These are phyloP conservation scores for Agonum fuliginosum DNA, from an alignment of 2,888 invertebrate species.

Conservation along the genomic window DNA sequence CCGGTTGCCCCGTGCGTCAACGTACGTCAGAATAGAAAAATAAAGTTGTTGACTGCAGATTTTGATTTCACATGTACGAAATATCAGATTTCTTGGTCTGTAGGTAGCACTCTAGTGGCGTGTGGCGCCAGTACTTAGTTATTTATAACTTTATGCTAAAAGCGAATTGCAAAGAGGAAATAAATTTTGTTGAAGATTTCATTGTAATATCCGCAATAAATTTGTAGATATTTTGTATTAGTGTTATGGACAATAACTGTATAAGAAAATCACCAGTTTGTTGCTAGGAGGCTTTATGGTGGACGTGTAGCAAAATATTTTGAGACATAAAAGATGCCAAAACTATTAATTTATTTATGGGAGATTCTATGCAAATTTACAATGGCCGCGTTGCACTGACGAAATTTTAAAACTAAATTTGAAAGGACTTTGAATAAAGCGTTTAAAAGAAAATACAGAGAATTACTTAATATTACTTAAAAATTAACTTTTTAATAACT, in stretches of 20 bases:
- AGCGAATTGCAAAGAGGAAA: constrained; percentile 16
- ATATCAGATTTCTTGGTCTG: constrained; percentile 21
- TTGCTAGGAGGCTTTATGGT: no score
- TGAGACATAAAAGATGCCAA: no score
- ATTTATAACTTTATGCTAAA: constrained; percentile 34
- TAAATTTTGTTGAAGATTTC: constrained; percentile 17
- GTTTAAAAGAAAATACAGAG: no score
- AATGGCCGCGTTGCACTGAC: no score
- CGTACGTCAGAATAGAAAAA: constrained; percentile 9
- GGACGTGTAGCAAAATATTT: no score
- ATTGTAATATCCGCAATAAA: neutral
- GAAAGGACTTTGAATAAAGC: no score
- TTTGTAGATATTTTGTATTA: constrained; percentile 14
- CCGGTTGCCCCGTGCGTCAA: constrained; percentile 8
- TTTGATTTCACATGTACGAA: neutral
- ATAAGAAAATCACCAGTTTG: no score
- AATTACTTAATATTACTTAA: no score
- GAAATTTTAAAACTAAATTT: no score
- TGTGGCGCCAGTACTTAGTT: constrained; percentile 22
- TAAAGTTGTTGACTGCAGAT: neutral
- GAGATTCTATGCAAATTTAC: no score
- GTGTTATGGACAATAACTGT: constrained; percentile 22
- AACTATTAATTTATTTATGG: no score
- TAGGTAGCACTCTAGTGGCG: neutral
- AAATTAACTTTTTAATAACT: no score